Evolutionary conservation across 1,140 invertebrate species (phyloP).

Genomic region (Nasonia vitripennis): DNA sequence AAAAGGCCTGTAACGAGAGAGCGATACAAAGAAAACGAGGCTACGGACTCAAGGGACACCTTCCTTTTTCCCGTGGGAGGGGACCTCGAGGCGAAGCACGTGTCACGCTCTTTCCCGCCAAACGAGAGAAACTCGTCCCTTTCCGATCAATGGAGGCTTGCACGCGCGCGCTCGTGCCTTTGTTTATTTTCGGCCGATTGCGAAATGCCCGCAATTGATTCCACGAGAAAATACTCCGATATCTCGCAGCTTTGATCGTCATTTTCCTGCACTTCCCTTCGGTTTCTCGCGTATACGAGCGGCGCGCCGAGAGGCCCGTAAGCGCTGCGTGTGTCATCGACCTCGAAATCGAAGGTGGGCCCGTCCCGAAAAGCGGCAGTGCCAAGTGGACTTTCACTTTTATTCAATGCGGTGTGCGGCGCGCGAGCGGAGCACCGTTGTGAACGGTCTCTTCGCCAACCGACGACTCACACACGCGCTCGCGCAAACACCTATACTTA

Average conservation of each 20-base stretch:
- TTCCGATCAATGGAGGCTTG: neutral
- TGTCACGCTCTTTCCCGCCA: too few species aligned
- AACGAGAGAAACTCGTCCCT: neutral
- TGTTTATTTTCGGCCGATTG: too few species aligned
- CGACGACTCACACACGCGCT: neutral
- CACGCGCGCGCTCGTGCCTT: neutral
- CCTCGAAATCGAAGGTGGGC: slow-evolving; percentile 68
- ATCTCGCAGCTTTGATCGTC: too few species aligned
- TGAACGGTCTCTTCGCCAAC: slow-evolving; percentile 38
- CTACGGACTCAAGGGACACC: neutral
- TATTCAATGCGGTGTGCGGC: slow-evolving; percentile 54
- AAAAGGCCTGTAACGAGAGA: slow-evolving; percentile 8
- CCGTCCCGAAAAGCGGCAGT: slow-evolving; percentile 65
- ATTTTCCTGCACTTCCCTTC: too few species aligned
- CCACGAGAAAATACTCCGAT: too few species aligned
- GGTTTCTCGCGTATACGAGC: neutral
- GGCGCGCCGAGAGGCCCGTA: neutral
- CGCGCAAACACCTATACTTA: neutral
- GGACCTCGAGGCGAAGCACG: too few species aligned
- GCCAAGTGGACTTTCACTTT: slow-evolving; percentile 72
- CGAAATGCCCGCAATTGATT: too few species aligned
- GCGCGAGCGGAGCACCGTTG: slow-evolving; percentile 38
- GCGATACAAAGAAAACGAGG: neutral
- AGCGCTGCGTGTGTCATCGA: slow-evolving; percentile 63
- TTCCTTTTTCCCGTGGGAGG: neutral